These are phyloP conservation scores for Cheilosia variabilis DNA, from an alignment of 2,888 invertebrate genomes.

Conservation along the genomic window DNA sequence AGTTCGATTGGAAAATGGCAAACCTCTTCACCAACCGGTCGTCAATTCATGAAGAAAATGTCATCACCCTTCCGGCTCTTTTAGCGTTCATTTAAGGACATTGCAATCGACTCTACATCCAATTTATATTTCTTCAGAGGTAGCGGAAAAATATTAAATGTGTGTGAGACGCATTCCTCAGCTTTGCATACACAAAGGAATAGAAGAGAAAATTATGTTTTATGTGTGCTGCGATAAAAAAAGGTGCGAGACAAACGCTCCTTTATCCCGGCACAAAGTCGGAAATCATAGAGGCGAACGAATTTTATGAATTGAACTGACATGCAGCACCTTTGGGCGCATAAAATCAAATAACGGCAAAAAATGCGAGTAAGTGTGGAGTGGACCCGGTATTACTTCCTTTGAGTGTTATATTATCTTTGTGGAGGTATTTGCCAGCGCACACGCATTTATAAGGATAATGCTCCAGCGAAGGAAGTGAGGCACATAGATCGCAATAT, in stretches of 20 bases:
- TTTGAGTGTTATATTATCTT: slow-evolving; percentile 43
- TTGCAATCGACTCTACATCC: neutral
- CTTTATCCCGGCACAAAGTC: neutral
- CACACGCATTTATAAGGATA: neutral
- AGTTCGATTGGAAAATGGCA: neutral
- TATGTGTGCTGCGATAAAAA: neutral
- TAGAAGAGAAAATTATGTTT: neutral
- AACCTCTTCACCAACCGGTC: neutral
- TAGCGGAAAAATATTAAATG: neutral
- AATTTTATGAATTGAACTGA: slow-evolving; percentile 24
- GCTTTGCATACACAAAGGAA: neutral
- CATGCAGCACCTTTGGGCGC: slow-evolving; percentile 35
- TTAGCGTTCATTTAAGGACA: neutral
- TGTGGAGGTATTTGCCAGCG: slow-evolving; percentile 15
- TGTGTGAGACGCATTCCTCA: neutral
- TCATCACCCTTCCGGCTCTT: neutral
- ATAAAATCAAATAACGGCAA: slow-evolving; percentile 48
- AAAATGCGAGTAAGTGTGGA: slow-evolving; percentile 15
- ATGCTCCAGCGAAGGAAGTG: slow-evolving; percentile 20
- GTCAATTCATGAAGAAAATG: slow-evolving; percentile 35
- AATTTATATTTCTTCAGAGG: neutral
- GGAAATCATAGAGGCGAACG: slow-evolving; percentile 28
- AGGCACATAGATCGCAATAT: slow-evolving; percentile 25
- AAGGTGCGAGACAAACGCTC: neutral
- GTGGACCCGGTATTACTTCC: slow-evolving; percentile 45